Percentiles rank a stretch among this genome's conserved stretches.
phyloP scores from a whole-genome alignment of 2,888 invertebrate genomes.

The Pammene fasciana region DNA sequence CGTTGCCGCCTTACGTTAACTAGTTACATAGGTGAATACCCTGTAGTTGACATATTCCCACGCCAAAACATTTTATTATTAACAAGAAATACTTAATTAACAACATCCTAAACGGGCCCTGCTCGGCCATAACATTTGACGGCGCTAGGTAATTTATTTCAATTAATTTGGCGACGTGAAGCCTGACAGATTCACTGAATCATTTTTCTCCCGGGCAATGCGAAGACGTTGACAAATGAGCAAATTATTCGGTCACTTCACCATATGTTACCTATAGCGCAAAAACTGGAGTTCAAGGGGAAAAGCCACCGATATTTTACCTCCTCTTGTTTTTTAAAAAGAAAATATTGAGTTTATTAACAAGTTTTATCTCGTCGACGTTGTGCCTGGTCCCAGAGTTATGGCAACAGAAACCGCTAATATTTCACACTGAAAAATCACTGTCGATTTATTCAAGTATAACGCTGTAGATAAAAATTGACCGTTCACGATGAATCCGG shows the following conservation, averaged over 20 bases:
- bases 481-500: slow-evolving; percentile 56
- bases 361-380: slow-evolving; percentile 51
- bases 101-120: slow-evolving; percentile 33
- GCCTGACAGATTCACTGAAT: slow-evolving; percentile 77
- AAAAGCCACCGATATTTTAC: slow-evolving; percentile 34
- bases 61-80: slow-evolving; percentile 1
- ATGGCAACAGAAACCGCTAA: slow-evolving; percentile 65
- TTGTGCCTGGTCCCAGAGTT: slow-evolving; percentile 58
- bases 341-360: slow-evolving; percentile 64
- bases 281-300: slow-evolving; percentile 42
- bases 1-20: too few species aligned
- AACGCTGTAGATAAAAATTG: slow-evolving; percentile 72
- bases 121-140: slow-evolving; percentile 67
- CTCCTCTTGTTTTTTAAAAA: slow-evolving; percentile 48
- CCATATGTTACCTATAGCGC: slow-evolving; percentile 43
- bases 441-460: slow-evolving; percentile 70
- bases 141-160: slow-evolving; percentile 74
- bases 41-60: too few species aligned
- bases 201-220: slow-evolving; percentile 75
- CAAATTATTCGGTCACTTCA: slow-evolving; percentile 77
- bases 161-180: slow-evolving; percentile 77
- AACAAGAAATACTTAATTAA: slow-evolving; percentile 29
- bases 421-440: slow-evolving; percentile 73
- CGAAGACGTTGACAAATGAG: slow-evolving; percentile 78
- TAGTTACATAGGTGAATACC: too few species aligned